A percentile compares a stretch with the other conserved stretches of the same genome.
Conservation (phyloP, 1,140 invertebrate species). For the Drosophila mauritiana region DNA sequence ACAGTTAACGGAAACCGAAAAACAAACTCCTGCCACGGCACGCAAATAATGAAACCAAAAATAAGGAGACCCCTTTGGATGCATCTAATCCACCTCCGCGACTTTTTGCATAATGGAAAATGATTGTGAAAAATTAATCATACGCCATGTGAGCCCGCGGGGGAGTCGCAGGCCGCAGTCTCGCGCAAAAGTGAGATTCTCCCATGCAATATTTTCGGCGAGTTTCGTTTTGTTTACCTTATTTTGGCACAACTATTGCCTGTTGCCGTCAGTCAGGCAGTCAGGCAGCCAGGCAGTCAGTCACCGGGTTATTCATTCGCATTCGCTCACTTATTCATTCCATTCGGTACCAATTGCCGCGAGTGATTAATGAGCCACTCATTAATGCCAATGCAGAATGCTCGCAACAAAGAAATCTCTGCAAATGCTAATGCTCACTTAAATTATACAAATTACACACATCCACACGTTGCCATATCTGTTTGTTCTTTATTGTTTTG, state of each 20-base stretch:
- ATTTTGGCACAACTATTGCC: constrained; percentile 37
- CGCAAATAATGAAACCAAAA: constrained; percentile 12
- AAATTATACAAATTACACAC: constrained; percentile 66
- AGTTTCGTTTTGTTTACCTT: constrained; percentile 10
- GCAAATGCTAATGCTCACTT: constrained; percentile 55
- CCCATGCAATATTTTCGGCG: constrained; percentile 14
- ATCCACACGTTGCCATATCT: constrained; percentile 18
- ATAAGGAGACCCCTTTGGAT: constrained; percentile 16
- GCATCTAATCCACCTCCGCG: constrained; percentile 28
- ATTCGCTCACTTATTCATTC: constrained; percentile 36
- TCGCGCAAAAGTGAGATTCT: constrained; percentile 21
- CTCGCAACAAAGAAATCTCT: constrained; percentile 36
- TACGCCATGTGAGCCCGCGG: constrained; percentile 58
- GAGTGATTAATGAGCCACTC: constrained; percentile 73
- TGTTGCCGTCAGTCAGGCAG: not conserved
- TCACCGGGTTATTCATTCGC: constrained; percentile 24
- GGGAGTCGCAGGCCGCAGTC: constrained; percentile 21
- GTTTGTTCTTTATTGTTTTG: constrained; percentile 48
- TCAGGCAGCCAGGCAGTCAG: not conserved
- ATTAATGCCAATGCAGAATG: constrained; percentile 60
- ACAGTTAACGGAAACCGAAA: constrained; percentile 50
- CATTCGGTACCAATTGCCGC: constrained; percentile 41
- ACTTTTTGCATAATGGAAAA: constrained; percentile 46
- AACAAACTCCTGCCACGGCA: constrained; percentile 25
- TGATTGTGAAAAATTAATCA: constrained; percentile 63